phyloP scores from a whole-genome alignment of 2,113 vertebrate genomes.

The Platycercus adscitus region DNA sequence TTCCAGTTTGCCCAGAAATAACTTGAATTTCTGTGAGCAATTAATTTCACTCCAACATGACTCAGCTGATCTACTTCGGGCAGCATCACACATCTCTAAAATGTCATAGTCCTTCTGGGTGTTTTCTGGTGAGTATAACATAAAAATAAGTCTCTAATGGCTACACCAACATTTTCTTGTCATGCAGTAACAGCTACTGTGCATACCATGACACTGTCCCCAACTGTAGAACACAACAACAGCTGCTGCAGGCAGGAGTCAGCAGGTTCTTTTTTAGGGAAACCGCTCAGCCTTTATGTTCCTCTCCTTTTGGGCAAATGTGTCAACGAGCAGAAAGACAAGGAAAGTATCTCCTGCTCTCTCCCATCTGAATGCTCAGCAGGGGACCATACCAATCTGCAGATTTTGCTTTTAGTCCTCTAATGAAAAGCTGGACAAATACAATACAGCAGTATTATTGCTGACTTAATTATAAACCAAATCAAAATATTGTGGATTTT shows the following conservation, averaged over 20 bases:
- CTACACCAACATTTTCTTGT: not conserved
- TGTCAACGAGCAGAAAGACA: not conserved
- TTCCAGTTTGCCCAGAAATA: not conserved
- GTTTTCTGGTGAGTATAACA: not conserved
- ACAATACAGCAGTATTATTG: not conserved
- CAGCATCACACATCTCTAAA: not conserved
- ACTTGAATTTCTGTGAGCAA: not conserved
- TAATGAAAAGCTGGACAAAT: not conserved
- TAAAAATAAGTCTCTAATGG: not conserved
- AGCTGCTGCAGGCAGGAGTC: not conserved
- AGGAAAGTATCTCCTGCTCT: not conserved
- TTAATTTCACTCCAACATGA: not conserved
- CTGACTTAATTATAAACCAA: not conserved
- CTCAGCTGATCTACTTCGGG: not conserved
- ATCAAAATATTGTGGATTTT: no score
- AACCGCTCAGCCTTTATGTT: not conserved
- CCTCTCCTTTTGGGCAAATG: not conserved
- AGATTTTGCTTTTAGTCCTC: not conserved
- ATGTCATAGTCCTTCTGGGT: no score
- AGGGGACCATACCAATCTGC: not conserved
- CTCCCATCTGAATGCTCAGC: not conserved
- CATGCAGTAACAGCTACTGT: no score
- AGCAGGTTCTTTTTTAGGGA: not conserved
- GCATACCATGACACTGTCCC: no score
- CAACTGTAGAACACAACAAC: no score